Percentiles rank a stretch among this genome's conserved stretches.
phyloP scores from a whole-genome alignment of 2,888 invertebrate species.

The Romanomermis culicivorax region DNA sequence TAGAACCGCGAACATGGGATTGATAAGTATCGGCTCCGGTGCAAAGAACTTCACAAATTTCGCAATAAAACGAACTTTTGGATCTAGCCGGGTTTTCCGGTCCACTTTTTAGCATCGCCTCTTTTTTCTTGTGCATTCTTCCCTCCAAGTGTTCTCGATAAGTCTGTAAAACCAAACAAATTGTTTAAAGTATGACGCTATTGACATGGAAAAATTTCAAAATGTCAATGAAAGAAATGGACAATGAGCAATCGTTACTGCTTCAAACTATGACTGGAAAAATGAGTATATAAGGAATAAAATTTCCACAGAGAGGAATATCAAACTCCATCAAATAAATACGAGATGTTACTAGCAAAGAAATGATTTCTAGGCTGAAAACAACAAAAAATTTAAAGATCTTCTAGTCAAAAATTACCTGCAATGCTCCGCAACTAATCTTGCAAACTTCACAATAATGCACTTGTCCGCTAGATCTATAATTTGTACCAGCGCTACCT shows the following conservation, averaged over 20 bases:
- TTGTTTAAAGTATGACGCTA: too few relatives aligned
- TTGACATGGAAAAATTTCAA: too few relatives aligned
- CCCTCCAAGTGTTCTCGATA: constrained; percentile 92
- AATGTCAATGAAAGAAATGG: too few relatives aligned
- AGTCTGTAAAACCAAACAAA: constrained; percentile 47
- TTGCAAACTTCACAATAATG: constrained; percentile 95
- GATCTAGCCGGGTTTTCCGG: constrained; percentile 4
- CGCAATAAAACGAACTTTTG: constrained; percentile 59
- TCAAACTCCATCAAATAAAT: too few relatives aligned
- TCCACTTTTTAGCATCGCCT: constrained; percentile 55
- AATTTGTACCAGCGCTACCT: constrained; percentile 8
- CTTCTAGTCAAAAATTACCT: too few relatives aligned
- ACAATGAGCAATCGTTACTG: too few relatives aligned
- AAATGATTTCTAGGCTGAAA: too few relatives aligned
- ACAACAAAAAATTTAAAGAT: too few relatives aligned
- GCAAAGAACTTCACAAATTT: constrained; percentile 91
- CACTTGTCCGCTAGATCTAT: neutral
- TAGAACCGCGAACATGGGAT: constrained; percentile 86
- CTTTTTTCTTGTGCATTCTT: constrained; percentile 96
- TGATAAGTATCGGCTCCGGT: constrained; percentile 96
- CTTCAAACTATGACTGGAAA: too few relatives aligned
- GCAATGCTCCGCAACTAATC: constrained; percentile 84
- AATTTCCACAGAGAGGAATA: too few relatives aligned
- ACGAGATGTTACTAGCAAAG: too few relatives aligned
- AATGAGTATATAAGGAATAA: too few relatives aligned